Base-by-base conservation (phyloP, 2,888 invertebrate genomes). In the Lepidocyrtinus sp. region DNA sequence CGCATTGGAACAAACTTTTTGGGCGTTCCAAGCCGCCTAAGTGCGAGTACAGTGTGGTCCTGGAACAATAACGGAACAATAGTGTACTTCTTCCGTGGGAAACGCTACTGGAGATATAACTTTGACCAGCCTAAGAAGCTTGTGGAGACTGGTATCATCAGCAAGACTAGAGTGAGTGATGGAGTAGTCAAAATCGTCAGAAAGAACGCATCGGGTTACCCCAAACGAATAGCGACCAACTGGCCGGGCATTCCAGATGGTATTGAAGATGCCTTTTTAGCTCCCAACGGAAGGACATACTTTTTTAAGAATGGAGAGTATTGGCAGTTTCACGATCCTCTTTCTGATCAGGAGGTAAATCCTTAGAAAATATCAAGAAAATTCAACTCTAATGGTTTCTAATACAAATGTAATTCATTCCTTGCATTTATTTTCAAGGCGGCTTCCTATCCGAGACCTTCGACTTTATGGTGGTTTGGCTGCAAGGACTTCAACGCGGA, bases 11-110 rank as follows among this genome's bases (percentile, higher is more conserved):
- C 70, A 21, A 84, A 85, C 71, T 86, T 86, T 64, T 78, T 81
- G 9, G 86, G 86, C 25, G 79, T 86, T 24, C 86, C 86, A 0
- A 78, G 84, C 45, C 59, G 84, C 46, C 50, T 86, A 45, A 84
- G 85, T 59, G 83, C 68, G 2, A 81, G 81, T n/a, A 81, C 84
- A 55, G 59, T 76, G 15, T 82, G 83, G 78, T 82, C 84, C 1
- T 72, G 74, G 71, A 83, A 82, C 45, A 83, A 82, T 25, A 76
- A n/a, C n/a, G n/a, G n/a, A n/a, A n/a, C n/a, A n/a, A n/a, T 77
- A 68, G 78, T 80, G 0, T 86, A 86, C 22, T 86, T 86, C 36
- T 83, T 83, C 55, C 85, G 83, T 59, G 81, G 70, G 24, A 75
- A 82, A 21, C 76, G 81, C 0, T 82, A 81, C 73, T 84, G 84